phyloP scores from a whole-genome alignment of 2,888 invertebrate genomes.

The Julus scanicus region DNA sequence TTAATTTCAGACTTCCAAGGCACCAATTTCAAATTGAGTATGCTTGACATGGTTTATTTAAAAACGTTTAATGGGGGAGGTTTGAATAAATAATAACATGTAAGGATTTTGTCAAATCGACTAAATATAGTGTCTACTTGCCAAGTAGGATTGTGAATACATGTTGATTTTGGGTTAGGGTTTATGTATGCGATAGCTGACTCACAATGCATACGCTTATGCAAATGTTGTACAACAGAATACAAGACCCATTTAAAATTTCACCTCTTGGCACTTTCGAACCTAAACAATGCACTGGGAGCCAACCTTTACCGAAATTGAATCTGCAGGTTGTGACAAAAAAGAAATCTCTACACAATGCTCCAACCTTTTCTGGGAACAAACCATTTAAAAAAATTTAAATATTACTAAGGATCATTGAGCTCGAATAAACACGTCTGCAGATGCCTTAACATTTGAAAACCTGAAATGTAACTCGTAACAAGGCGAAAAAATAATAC shows the following conservation, averaged over 20 bases:
- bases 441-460: too few species aligned
- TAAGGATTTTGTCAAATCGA: background rate
- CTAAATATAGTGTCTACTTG: constrained; percentile 5
- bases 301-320: background rate
- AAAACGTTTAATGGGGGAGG: background rate
- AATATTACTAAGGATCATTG: background rate
- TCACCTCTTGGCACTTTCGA: background rate
- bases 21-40: background rate
- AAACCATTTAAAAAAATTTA: background rate
- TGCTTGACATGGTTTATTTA: constrained; percentile 22
- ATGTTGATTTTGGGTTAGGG: constrained; percentile 17
- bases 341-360: background rate
- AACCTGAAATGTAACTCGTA: too few species aligned
- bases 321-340: background rate
- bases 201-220: background rate
- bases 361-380: background rate
- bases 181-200: background rate
- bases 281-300: background rate
- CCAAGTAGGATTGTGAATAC: background rate
- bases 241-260: background rate
- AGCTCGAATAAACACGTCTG: background rate
- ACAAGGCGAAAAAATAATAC: too few species aligned
- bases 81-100: constrained; percentile 1
- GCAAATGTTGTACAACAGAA: background rate
- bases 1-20: background rate